Conservation (phyloP, 37 sponge, comb jelly and placozoan species). For the Ianthella basta region DNA sequence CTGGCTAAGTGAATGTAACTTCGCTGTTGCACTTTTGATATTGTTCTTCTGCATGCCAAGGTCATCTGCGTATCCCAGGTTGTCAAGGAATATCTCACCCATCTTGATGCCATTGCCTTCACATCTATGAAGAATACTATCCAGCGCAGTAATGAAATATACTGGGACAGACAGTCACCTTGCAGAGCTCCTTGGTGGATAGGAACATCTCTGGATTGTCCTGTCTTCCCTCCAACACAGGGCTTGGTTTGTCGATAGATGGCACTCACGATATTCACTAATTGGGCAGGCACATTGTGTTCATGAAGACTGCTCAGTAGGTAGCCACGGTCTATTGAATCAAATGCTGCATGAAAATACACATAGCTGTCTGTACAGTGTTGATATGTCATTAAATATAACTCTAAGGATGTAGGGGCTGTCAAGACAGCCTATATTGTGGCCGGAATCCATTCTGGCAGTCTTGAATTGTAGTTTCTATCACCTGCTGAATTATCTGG, state of each 20-base stretch:
- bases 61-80: slow-evolving; percentile 12
- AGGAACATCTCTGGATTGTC: neutral
- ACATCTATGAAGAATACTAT: neutral
- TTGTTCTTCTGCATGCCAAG: neutral
- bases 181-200: neutral
- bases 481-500: neutral
- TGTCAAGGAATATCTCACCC: neutral
- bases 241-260: slow-evolving; percentile 2
- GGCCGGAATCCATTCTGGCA: slow-evolving; percentile 10
- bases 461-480: neutral
- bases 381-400: slow-evolving; percentile 1
- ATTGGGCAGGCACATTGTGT: slow-evolving; percentile 7
- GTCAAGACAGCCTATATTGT: neutral
- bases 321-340: slow-evolving; percentile 16
- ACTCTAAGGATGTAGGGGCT: slow-evolving; percentile 6
- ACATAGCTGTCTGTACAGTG: neutral
- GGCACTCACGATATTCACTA: slow-evolving; percentile 15
- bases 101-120: slow-evolving; percentile 4
- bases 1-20: neutral
- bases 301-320: neutral
- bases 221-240: neutral
- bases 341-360: slow-evolving; percentile 7
- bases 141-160: neutral
- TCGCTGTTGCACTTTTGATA: neutral
- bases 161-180: slow-evolving; percentile 6